Evolutionary conservation across 2,888 invertebrate genomes (phyloP), one percentile per base, ranked within the genome.

Genomic region (Euplexia lucipara): DNA sequence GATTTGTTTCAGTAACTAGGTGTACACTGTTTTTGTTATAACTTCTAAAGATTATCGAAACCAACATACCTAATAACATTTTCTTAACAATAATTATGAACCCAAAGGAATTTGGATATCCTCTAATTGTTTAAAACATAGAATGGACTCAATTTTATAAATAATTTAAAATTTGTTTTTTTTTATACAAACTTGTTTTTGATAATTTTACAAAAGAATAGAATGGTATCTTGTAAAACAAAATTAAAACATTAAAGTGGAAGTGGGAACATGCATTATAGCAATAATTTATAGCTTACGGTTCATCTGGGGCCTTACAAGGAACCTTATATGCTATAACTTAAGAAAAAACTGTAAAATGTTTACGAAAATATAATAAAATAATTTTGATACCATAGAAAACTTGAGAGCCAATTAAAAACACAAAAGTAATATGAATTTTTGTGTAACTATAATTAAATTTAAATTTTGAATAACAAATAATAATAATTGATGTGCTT

Each of bases 281-380:
- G 48, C 39, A 59, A 74, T 63, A 82, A 70, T 68, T 52, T 59
- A 58, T 64, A 82, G 83, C 91, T 91, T 91, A 91, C 90, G 65
- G 53, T 77, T 80, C 67, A 72, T 76, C 64, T 76, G 82, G 75
- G 71, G 81, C 72, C 32, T 32, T 42, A 78, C 67, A 81, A 82
- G 85, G 68, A 58, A 77, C 54, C 78, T 84, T 84, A n/a, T 75
- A 75, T 75, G 79, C 79, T 82, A 81, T 41, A 78, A 70, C 73
- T 59, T 64, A 56, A 79, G 53, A 79, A 71, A 51, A 49, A 52
- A 5, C 16, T 16, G n/a, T 51, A 51, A 52, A 26, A 26, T n/a
- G n/a, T 49, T 32, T 16, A 9, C 14, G 9, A 16, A 20, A 20
- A 8, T 12, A 10, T 0, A 42, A 41, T n/a, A 42, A 58, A 70